Conservation (phyloP, 2,888 invertebrate species). For the Byasa hedistus region DNA sequence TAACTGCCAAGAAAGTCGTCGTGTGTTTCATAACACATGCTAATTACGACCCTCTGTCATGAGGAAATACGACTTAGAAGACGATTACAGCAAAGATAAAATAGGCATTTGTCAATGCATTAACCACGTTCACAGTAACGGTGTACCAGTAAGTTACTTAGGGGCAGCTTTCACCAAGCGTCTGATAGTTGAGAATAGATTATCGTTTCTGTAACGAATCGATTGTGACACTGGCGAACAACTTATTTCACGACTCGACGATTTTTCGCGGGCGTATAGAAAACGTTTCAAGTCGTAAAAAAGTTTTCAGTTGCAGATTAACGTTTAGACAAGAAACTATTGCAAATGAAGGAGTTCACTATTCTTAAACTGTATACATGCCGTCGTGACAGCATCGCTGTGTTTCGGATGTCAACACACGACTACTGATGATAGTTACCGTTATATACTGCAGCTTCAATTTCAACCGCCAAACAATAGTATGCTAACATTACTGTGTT, state of each 20-base stretch:
- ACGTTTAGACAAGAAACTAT: not conserved
- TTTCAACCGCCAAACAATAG: too few relatives aligned
- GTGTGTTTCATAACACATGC: too few relatives aligned
- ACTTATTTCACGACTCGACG: constrained; percentile 49
- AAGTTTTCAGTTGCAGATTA: constrained; percentile 5
- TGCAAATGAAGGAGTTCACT: not conserved
- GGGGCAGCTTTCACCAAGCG: constrained; percentile 38
- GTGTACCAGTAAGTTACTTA: not conserved
- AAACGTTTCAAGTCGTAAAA: constrained; percentile 13
- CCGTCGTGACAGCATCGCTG: too few relatives aligned
- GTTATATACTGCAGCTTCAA: too few relatives aligned
- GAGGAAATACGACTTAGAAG: too few relatives aligned
- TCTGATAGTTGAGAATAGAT: constrained; percentile 39
- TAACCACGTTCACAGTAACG: not conserved
- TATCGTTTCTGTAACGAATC: constrained; percentile 44
- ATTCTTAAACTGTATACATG: not conserved
- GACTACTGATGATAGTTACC: too few relatives aligned
- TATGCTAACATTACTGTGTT: too few relatives aligned
- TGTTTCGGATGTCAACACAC: too few relatives aligned
- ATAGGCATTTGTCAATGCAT: not conserved
- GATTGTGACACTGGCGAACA: constrained; percentile 41
- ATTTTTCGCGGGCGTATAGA: constrained; percentile 33
- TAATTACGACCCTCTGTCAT: too few relatives aligned
- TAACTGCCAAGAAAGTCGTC: too few relatives aligned
- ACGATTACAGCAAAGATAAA: too few relatives aligned